Conservation (phyloP, 2,113 vertebrate species). For the Vidua chalybeata region DNA sequence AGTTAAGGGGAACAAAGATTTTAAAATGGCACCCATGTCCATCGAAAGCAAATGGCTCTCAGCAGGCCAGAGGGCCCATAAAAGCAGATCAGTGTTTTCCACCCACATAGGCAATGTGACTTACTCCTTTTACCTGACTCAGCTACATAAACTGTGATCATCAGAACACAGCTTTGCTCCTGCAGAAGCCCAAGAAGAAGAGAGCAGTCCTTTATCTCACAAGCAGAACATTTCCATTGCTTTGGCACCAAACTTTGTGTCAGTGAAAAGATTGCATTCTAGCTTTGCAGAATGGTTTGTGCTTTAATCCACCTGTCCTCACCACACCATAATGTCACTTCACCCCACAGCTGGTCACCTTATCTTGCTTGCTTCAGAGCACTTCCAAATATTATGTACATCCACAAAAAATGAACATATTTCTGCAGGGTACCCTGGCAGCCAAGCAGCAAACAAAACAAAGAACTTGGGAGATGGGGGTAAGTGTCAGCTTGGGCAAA, state of each 20-base stretch:
- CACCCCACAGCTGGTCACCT: not conserved
- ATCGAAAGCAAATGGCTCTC: not conserved
- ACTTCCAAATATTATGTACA: not conserved
- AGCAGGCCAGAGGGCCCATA: not conserved
- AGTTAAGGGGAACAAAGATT: not conserved
- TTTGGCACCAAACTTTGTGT: not conserved
- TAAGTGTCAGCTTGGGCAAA: not conserved
- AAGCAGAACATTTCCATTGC: not conserved
- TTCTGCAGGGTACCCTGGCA: not conserved
- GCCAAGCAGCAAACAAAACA: not conserved
- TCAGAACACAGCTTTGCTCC: not conserved
- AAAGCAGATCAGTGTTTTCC: not conserved
- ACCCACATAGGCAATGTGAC: not conserved
- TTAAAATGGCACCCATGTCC: not conserved
- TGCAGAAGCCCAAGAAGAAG: not conserved
- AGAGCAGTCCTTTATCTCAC: not conserved
- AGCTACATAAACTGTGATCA: not conserved
- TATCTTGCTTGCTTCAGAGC: not conserved
- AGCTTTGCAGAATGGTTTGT: not conserved
- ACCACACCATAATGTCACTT: not conserved
- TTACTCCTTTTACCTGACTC: not conserved
- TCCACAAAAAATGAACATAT: not conserved
- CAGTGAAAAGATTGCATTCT: not conserved
- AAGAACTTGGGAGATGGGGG: not conserved
- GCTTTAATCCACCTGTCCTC: not conserved